These are phyloP conservation scores for Porites australiensis DNA, from an alignment of 64 coral and sea anemone species.

Conservation along the genomic window DNA sequence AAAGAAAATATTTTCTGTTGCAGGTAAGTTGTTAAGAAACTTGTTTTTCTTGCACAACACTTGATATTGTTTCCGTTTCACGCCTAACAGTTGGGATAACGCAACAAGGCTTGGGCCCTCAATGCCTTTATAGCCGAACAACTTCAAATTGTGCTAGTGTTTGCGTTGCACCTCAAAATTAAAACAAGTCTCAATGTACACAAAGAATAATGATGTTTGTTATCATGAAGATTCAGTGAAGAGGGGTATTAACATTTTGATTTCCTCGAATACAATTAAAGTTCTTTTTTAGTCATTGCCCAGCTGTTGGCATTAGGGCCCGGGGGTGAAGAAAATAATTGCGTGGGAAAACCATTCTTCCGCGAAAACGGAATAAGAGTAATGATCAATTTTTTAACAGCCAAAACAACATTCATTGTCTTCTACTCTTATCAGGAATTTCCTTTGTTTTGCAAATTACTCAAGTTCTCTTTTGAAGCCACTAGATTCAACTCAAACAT, in stretches of 20 bases:
- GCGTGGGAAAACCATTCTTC: slow-evolving; percentile 40
- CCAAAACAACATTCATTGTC: slow-evolving; percentile 30
- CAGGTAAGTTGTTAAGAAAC: slow-evolving; percentile 12
- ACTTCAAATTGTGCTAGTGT: slow-evolving; percentile 12
- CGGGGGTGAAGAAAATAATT: neutral
- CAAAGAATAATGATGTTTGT: neutral
- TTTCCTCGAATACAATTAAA: neutral
- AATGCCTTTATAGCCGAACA: neutral
- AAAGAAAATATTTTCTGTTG: slow-evolving; percentile 22
- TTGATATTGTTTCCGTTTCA: slow-evolving; percentile 17
- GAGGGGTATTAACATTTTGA: neutral
- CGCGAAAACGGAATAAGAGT: neutral
- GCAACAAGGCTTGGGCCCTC: neutral
- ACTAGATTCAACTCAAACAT: neutral
- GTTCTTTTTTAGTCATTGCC: neutral
- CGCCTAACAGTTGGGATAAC: neutral
- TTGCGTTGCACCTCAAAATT: slow-evolving; percentile 15
- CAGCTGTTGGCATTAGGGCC: neutral
- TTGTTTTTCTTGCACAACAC: neutral
- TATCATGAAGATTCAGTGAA: neutral
- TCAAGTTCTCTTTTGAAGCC: neutral
- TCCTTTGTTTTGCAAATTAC: slow-evolving; percentile 38
- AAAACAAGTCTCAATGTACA: neutral
- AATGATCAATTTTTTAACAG: slow-evolving; percentile 27
- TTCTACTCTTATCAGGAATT: neutral